phyloP scores from a whole-genome alignment of 1,140 invertebrate genomes.

The Aleiodes sp. region DNA sequence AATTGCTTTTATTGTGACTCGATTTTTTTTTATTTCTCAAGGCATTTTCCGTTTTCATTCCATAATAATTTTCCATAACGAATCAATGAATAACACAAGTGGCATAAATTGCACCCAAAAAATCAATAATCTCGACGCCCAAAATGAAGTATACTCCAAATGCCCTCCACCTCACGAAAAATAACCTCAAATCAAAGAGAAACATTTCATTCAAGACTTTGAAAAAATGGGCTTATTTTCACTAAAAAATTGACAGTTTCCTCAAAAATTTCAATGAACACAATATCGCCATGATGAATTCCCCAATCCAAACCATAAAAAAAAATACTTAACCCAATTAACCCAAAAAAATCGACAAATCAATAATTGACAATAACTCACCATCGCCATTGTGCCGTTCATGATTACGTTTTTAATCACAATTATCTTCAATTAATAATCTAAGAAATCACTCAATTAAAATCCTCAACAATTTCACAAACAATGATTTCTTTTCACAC shows the following conservation, averaged over 20 bases:
- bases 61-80: too few relatives aligned
- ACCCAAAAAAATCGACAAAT: background rate
- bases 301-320: background rate
- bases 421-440: too few relatives aligned
- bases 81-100: too few relatives aligned
- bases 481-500: background rate
- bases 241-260: background rate
- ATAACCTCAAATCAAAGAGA: too few relatives aligned
- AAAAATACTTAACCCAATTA: background rate
- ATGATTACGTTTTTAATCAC: constrained; percentile 38
- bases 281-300: constrained; percentile 7
- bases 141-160: too few relatives aligned
- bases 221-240: background rate
- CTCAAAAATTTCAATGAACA: background rate
- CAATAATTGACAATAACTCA: constrained; percentile 37
- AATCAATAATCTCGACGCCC: too few relatives aligned
- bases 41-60: too few relatives aligned
- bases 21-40: too few relatives aligned
- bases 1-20: too few relatives aligned
- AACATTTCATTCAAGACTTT: background rate
- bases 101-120: too few relatives aligned
- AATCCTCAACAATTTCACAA: too few relatives aligned
- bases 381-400: constrained; percentile 61
- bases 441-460: background rate
- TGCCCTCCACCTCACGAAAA: too few relatives aligned